Evolutionary conservation across 1,140 invertebrate species (phyloP), one percentile per base, ranked within the genome.

Genomic region (Macrocentrus cingulum): DNA sequence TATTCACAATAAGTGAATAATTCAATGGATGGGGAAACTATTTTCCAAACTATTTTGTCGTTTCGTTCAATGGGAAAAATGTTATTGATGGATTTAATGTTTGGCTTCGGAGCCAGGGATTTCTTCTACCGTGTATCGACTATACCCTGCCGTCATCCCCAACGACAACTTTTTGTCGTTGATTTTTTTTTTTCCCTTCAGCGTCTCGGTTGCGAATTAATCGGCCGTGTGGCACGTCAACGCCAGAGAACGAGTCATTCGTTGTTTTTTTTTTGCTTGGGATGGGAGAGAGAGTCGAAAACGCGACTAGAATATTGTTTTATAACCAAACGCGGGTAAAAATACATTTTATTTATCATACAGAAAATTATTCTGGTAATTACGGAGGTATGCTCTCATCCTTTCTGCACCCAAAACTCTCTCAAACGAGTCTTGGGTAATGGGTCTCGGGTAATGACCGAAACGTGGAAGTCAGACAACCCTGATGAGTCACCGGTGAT

Each of bases 201-300:
- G 50, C 18, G 22, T 57, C 55, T 25, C 37, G 46, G 45, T 51
- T 51, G 37, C 49, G 56, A 62, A 62, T 62, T 62, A 62, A 62
- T 62, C 60, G 60, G 50, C 36, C 56, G 56, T 58, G 29, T 39
- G 19, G 51, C 16, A 59, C 56, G 60, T 62, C 60, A 62, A 55
- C 56, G 32, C 16, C 60, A 62, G 60, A 51, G 49, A 58, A 55
- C 51, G 53, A 58, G 22, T 29, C 36, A n/a, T 57, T 29, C 15
- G 15, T n/a, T n/a, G n/a, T n/a, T n/a, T n/a, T n/a, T n/a, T 57
- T 57, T 23, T 36, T 20, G 3, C 22, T 7, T 11, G 19, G 36
- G 50, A 52, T 52, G 20, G 49, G 1, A 49, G 49, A 51, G 37
- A 34, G 6, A 11, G 29, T 6, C 6, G 11, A 39, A 39, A 39